Percentiles rank a stretch among this genome's conserved stretches.
Conservation (phyloP, 2,888 invertebrate genomes). For the Scaptodrosophila latifasciaeformis region DNA sequence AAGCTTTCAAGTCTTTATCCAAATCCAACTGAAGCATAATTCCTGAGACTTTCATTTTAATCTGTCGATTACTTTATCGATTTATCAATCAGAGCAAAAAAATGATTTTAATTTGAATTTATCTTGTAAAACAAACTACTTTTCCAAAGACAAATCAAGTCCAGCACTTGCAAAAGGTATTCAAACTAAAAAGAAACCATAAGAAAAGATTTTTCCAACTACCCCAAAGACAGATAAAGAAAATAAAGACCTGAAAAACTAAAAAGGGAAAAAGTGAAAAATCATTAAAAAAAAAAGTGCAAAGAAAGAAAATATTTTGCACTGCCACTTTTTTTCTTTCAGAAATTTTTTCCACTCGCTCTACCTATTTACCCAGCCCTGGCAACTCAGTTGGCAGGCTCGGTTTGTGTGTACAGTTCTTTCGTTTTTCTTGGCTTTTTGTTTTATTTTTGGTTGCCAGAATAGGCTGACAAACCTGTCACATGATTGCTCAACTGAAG, state of each 20-base stretch:
- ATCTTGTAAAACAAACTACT: no score
- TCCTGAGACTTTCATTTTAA: no score
- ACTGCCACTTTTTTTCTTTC: constrained; percentile 17
- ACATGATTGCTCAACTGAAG: constrained; percentile 62
- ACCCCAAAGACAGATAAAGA: constrained; percentile 11
- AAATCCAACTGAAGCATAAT: no score
- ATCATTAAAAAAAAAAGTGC: constrained; percentile 22
- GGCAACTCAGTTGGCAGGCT: constrained; percentile 45
- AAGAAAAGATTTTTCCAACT: no score
- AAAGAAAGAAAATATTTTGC: constrained; percentile 31
- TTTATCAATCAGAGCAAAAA: no score
- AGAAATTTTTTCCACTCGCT: neutral
- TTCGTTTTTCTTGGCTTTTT: constrained; percentile 42
- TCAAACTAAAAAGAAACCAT: no score
- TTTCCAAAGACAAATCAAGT: no score
- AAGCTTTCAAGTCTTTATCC: no score
- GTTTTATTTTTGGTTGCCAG: constrained; percentile 55
- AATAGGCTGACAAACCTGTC: constrained; percentile 62
- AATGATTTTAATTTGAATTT: no score
- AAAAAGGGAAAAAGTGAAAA: constrained; percentile 21
- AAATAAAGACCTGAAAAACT: constrained; percentile 20
- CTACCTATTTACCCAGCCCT: neutral
- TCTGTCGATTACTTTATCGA: no score
- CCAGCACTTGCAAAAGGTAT: no score
- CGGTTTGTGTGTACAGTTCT: no score